These are phyloP conservation scores for Catamblyrhynchus diadema DNA, from an alignment of 2,797 vertebrate species.

Conservation along the genomic window DNA sequence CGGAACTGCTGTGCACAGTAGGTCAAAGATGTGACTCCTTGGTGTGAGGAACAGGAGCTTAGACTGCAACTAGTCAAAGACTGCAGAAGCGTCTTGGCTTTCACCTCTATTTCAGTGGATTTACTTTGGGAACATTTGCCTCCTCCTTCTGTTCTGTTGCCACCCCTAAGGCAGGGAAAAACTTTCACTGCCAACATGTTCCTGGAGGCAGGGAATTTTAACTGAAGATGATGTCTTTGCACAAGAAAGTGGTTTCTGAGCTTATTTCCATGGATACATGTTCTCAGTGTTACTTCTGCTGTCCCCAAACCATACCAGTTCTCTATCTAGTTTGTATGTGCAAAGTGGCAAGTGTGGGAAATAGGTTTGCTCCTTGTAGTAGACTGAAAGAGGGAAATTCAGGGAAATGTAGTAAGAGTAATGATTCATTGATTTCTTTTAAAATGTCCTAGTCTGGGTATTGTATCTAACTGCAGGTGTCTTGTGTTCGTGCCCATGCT, in stretches of 20 bases:
- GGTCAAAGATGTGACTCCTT: constrained; percentile 1
- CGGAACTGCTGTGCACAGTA: not conserved
- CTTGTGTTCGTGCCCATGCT: not conserved
- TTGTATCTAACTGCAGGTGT: not conserved
- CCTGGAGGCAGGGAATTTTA: not conserved
- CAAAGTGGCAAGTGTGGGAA: not conserved
- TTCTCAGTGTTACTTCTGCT: not conserved
- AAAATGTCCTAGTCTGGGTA: not conserved
- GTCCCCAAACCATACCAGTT: not conserved
- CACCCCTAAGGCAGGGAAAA: not conserved
- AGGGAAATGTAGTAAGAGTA: not conserved
- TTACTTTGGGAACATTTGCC: not conserved
- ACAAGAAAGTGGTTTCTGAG: not conserved
- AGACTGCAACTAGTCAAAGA: not conserved
- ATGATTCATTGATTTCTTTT: not conserved
- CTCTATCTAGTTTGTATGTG: not conserved
- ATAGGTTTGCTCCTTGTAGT: not conserved
- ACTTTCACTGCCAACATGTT: not conserved
- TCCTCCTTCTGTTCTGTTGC: not conserved
- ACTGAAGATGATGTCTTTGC: not conserved
- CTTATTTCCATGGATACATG: not conserved
- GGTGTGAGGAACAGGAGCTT: not conserved
- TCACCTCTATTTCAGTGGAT: not conserved
- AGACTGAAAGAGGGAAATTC: not conserved
- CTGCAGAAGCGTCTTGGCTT: not conserved